These are phyloP conservation scores for Cottoperca gobio DNA, from an alignment of 2,797 vertebrate species.

Conservation along the genomic window DNA sequence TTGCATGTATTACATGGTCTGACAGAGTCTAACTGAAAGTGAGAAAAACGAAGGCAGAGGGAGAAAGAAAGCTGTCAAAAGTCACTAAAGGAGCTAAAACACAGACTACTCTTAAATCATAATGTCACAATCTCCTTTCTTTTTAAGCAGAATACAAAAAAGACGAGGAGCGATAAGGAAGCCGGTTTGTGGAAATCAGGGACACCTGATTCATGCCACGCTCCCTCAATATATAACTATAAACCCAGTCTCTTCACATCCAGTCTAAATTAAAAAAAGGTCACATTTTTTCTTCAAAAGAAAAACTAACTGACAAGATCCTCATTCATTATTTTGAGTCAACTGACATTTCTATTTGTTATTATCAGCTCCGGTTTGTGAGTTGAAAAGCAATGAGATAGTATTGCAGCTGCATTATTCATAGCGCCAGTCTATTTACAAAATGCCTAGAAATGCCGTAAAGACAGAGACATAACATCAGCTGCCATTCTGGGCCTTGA, in stretches of 20 bases:
- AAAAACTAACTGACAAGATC: conserved; percentile 59
- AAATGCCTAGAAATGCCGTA: conserved; percentile 12
- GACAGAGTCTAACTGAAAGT: conserved; percentile 68
- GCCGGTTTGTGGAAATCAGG: conserved; percentile 38
- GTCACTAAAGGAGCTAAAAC: conserved; percentile 68
- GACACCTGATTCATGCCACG: conserved; percentile 19
- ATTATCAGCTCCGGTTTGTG: conserved; percentile 29
- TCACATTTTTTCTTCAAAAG: conserved; percentile 56
- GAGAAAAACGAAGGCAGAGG: conserved; percentile 47
- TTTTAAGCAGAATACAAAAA: conserved; percentile 41
- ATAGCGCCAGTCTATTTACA: conserved; percentile 27
- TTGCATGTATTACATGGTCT: conserved; percentile 77
- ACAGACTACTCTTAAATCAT: conserved; percentile 69
- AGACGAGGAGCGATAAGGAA: conserved; percentile 52
- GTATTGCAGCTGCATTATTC: conserved; percentile 49
- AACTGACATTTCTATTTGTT: conserved; percentile 36
- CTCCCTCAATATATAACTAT: conserved; percentile 34
- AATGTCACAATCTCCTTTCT: conserved; percentile 69
- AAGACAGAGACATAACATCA: conserved; percentile 10
- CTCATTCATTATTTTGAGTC: conserved; percentile 49
- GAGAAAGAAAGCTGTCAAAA: conserved; percentile 70
- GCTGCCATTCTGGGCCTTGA: conserved; percentile 7
- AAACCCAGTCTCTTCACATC: conserved; percentile 39
- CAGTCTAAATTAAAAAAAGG: conserved; percentile 64
- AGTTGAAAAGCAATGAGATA: conserved; percentile 41